Conservation (phyloP, 2,888 invertebrate genomes). For the Heliconius aoede region DNA sequence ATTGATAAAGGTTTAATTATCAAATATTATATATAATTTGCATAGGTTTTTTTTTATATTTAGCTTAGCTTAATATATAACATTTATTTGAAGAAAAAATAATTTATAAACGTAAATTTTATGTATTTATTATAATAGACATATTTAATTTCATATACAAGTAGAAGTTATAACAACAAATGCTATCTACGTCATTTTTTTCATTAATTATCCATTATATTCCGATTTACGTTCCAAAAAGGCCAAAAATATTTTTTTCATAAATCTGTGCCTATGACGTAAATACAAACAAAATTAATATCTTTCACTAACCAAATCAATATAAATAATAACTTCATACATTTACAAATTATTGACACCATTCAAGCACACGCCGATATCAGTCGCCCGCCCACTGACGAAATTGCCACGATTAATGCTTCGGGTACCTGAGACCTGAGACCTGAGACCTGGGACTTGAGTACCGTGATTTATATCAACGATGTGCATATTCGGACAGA, state of each 20-base stretch:
- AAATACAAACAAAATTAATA: too few relatives aligned
- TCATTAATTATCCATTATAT: neutral
- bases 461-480: slow-evolving; percentile 40
- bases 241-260: too few relatives aligned
- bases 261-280: too few relatives aligned
- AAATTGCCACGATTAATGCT: slow-evolving; percentile 48
- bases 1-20: too few relatives aligned
- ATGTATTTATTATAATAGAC: neutral
- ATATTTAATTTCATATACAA: too few relatives aligned
- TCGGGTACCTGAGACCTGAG: slow-evolving; percentile 28
- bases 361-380: slow-evolving; percentile 39
- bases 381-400: slow-evolving; percentile 44
- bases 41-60: too few relatives aligned
- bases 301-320: too few relatives aligned
- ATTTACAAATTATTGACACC: slow-evolving; percentile 17
- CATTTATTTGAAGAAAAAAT: neutral
- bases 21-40: neutral
- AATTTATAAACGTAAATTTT: neutral
- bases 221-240: too few relatives aligned
- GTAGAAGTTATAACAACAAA: neutral
- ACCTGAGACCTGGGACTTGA: slow-evolving; percentile 30
- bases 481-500: slow-evolving; percentile 41
- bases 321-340: neutral
- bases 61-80: too few relatives aligned
- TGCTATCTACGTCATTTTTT: neutral